A percentile compares a stretch with the other conserved stretches of the same genome.
Evolutionary conservation across 2,113 vertebrate genomes (phyloP).

Genomic region (Chroicocephalus ridibundus): DNA sequence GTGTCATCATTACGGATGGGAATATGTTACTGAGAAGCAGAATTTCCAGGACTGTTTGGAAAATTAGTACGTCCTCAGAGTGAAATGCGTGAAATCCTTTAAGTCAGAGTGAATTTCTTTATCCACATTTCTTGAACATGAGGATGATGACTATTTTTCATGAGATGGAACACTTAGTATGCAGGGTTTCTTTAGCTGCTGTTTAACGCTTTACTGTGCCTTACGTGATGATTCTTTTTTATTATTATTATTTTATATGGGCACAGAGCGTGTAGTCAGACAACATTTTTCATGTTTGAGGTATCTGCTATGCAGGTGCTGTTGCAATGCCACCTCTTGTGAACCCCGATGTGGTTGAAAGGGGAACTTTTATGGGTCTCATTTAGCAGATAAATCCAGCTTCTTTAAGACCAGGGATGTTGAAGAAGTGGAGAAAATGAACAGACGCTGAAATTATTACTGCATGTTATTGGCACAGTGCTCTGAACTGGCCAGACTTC

Average conservation of each 20-base stretch:
- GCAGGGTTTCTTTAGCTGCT: not conserved
- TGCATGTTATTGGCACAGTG: not conserved
- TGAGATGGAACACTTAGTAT: not conserved
- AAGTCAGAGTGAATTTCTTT: not conserved
- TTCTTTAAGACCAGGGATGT: not conserved
- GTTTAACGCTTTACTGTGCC: not conserved
- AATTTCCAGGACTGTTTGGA: not conserved
- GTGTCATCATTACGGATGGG: not conserved
- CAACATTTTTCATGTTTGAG: not conserved
- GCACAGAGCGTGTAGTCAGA: not conserved
- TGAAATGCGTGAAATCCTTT: not conserved
- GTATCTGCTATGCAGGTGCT: not conserved
- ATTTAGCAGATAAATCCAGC: not conserved
- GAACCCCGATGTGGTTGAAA: not conserved
- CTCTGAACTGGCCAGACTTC: not conserved
- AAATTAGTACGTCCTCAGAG: not conserved
- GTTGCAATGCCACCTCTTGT: not conserved
- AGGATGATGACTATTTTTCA: not conserved
- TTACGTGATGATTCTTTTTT: not conserved
- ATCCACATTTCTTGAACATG: not conserved
- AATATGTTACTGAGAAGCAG: not conserved
- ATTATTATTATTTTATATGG: not conserved
- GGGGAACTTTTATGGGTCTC: not conserved
- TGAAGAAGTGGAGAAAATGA: not conserved
- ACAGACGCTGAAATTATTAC: slow-evolving; percentile 4